A percentile compares a stretch with the other conserved stretches of the same genome.
Conservation (phyloP, 2,888 invertebrate genomes). For the Entomobrya proxima region DNA sequence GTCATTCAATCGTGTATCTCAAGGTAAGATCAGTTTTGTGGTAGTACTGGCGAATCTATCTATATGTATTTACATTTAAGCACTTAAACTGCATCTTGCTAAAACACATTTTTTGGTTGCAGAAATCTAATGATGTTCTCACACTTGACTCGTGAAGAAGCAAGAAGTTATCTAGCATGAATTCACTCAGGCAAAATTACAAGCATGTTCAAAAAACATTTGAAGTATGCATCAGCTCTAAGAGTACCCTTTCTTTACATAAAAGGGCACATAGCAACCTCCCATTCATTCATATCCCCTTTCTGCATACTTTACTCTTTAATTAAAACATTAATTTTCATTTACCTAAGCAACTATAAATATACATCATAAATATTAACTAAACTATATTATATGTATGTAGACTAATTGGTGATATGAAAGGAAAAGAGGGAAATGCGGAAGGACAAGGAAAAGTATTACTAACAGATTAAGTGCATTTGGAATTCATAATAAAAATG, state of each 20-base stretch:
- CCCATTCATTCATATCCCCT: background rate
- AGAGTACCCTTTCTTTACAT: too few species aligned
- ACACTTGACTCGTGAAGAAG: conserved; percentile 56
- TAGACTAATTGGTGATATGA: conserved; percentile 12
- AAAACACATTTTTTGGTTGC: conserved; percentile 1
- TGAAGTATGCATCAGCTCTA: too few species aligned
- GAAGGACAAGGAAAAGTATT: background rate
- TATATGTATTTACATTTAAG: background rate
- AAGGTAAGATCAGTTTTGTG: conserved; percentile 19
- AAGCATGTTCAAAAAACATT: too few species aligned
- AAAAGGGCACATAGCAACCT: too few species aligned
- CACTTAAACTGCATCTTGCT: background rate
- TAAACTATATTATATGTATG: background rate
- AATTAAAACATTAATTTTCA: background rate
- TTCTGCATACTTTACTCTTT: background rate
- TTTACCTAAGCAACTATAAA: background rate
- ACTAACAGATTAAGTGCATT: background rate
- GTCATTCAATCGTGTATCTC: conserved; percentile 2
- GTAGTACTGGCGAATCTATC: background rate
- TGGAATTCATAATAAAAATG: too few species aligned
- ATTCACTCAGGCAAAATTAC: background rate
- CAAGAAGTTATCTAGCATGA: conserved; percentile 19
- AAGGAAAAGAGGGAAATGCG: conserved; percentile 18
- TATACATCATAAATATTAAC: background rate
- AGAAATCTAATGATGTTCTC: conserved; percentile 28